phyloP scores from a whole-genome alignment of 2,797 vertebrate species.

The Lepilemur septentrionalis region DNA sequence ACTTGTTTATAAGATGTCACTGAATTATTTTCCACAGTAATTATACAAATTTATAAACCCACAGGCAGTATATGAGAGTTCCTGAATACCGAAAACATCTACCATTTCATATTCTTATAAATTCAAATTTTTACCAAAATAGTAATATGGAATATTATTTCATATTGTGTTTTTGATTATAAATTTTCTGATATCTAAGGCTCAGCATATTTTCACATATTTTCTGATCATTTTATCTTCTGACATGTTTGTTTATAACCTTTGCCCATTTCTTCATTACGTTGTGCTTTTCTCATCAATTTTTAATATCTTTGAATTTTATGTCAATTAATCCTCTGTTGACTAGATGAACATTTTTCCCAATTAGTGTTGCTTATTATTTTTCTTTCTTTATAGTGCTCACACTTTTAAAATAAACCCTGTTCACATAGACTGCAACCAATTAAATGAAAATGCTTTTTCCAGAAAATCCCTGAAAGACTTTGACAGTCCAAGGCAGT shows the following conservation, averaged over 20 bases:
- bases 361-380: background rate
- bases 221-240: background rate
- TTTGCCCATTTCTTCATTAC: background rate
- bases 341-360: background rate
- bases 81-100: background rate
- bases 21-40: background rate
- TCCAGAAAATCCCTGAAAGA: background rate
- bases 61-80: background rate
- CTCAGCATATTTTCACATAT: background rate
- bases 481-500: background rate
- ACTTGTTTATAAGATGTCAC: background rate
- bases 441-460: background rate
- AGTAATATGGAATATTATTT: background rate
- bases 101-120: background rate
- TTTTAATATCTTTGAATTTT: background rate
- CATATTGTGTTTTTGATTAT: background rate
- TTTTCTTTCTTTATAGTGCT: background rate
- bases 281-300: background rate
- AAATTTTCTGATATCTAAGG: background rate
- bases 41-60: background rate
- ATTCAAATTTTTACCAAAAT: background rate
- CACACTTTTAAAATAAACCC: background rate
- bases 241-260: background rate
- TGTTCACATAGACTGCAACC: background rate
- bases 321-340: background rate